Conservation (phyloP, 2,888 invertebrate genomes). For the Apocheima hispidaria region DNA sequence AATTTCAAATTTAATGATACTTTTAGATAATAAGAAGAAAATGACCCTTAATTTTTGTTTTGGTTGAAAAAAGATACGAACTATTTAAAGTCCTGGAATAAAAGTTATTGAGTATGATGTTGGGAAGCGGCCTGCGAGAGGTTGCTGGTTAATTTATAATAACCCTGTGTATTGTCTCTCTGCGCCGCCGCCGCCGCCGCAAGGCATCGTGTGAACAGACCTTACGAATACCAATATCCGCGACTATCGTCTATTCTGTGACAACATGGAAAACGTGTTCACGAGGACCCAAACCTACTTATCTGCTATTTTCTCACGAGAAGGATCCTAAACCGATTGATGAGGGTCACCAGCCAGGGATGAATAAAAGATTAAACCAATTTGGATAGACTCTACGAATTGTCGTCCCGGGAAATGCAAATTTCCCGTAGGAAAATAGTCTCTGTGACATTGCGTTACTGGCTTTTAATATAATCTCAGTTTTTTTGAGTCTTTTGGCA, state of each 20-base stretch:
- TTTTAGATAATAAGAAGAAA: no score
- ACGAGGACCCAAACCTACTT: constrained; percentile 3
- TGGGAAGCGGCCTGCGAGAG: no score
- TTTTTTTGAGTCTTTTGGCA: neutral
- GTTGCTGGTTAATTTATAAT: no score
- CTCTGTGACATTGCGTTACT: neutral
- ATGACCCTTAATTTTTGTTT: no score
- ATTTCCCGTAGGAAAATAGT: constrained; percentile 6
- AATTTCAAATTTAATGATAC: no score
- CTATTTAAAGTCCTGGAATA: no score
- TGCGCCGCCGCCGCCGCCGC: neutral
- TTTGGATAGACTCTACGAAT: constrained; percentile 7
- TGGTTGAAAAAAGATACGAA: no score
- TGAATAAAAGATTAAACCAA: constrained; percentile 24
- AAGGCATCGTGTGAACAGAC: no score
- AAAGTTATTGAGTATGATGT: no score
- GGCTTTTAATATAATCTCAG: neutral
- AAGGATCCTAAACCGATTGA: constrained; percentile 15
- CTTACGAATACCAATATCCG: neutral
- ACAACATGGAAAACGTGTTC: neutral
- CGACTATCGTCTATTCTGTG: neutral
- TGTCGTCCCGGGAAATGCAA: constrained; percentile 5
- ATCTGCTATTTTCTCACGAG: constrained; percentile 9
- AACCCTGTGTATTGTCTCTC: no score
- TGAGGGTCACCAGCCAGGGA: constrained; percentile 17